Base-by-base conservation (phyloP, 2,113 vertebrate genomes). In the Sylvia atricapilla region DNA sequence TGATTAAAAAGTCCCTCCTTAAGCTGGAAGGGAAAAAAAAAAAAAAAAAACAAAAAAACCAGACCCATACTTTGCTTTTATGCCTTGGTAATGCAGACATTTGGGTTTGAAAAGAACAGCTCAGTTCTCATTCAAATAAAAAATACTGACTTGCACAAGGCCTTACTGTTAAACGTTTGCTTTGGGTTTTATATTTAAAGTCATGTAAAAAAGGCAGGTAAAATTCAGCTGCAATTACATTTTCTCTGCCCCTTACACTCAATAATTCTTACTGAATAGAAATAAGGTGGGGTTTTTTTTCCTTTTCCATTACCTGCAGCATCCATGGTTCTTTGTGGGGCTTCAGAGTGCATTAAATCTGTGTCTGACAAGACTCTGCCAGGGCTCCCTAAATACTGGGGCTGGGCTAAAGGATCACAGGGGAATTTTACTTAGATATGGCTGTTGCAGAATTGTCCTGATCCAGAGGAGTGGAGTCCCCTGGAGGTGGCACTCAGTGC, bases 371-470 rank as follows among this genome's bases (percentile, higher is more conserved):
- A 55, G 25, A 27, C 13, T 41, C 21, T 1, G 1, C 19, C 5
- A 17, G 33, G 46, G 22, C 33, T 85, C 63, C 62, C 19, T 30
- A 22, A 67, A 60, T 6, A 2, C 25, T 11, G n/a, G 39, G 9
- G 59, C 63, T 59, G n/a, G 41, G 53, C 74, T 47, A 8, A 9
- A 52, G 63, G 3, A 31, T 37, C 35, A 2, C 52, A 63, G 2
- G 1, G 23, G 55, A 59, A 25, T 43, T 53, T 37, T 21, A n/a
- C 33, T 59, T 6, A 25, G 31, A 10, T 8, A 0, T 0, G 17
- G 27, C 15, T n/a, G 1, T 2, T 18, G 31, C 16, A 60, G 68
- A 50, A 27, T 20, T 6, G 15, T 16, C 25, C 21, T 22, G 31
- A 75, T 16, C 22, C 52, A 60, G 37, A 44, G 22, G 75, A 63